Base-by-base conservation (phyloP, 2,797 vertebrate genomes). In the Gadopsis marmoratus region DNA sequence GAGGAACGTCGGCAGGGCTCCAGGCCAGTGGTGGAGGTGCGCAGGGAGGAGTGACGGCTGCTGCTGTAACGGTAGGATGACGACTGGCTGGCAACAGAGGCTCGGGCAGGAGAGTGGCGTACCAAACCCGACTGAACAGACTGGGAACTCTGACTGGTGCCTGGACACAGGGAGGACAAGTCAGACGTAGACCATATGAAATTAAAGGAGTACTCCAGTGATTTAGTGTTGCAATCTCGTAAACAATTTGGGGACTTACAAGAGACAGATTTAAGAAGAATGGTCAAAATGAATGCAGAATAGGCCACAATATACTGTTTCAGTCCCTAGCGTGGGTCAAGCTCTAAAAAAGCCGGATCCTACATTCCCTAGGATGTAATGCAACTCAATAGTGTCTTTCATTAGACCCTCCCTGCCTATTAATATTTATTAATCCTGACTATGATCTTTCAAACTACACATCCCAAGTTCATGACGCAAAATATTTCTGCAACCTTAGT, bases 1-100 rank as follows among this genome's bases (percentile, higher is more conserved):
- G 98, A 99, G 43, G 98, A 99, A 78, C 98, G 98, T 11, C 97
- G 96, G 63, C 97, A 99, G 67, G 98, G 97, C 94, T 97, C 97
- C 90, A 98, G 96, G 74, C 97, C 98, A 0, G 97, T 96, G 48
- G 96, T 90, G 63, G 98, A 98, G 59, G 97, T 98, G 83, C 98
- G 97, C 14, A 99, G 96, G 45, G 98, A 98, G 0, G 98, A 99
- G 58, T 99, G 98, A 17, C 98, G 97, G 87, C 97, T 98, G 89
- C 97, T 97, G 94, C 96, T 96, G 86, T 97, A 97, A 94, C 98
- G 98, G 86, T 97, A 98, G 0, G 97, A 98, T 0, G 98, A 99
- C 0, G 97, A 99, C 86, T 99, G 98, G 94, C 97, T 99, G 80
- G 96, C 97, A 19, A 98, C 96, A 0, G 98, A 99, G 70, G 97